Evolutionary conservation across 2,888 invertebrate genomes (phyloP).

Genomic region (Punctoribates punctum): DNA sequence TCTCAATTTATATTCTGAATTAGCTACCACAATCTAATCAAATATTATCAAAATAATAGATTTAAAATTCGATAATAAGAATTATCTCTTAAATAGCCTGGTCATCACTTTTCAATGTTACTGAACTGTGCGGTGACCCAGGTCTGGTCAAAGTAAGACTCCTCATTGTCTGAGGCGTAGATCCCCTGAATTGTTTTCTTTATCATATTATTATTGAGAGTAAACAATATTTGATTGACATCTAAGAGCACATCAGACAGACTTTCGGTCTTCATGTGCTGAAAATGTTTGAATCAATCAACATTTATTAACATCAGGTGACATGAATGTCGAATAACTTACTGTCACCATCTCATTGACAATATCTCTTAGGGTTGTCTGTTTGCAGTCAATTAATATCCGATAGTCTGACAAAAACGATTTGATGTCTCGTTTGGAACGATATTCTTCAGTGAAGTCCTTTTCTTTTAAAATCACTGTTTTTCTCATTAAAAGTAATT

Average conservation of each 20-base stretch:
- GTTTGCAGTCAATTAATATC: not conserved
- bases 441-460: not conserved
- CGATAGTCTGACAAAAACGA: not conserved
- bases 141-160: not conserved
- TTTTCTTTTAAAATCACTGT: not conserved
- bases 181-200: not conserved
- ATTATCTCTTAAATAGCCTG: too few species aligned
- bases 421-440: slow-evolving; percentile 6
- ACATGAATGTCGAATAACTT: not conserved
- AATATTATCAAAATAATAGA: too few species aligned
- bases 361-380: not conserved
- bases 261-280: not conserved
- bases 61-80: too few species aligned
- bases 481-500: too few species aligned
- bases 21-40: too few species aligned
- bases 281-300: not conserved
- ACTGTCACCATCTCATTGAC: not conserved
- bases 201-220: not conserved
- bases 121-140: not conserved
- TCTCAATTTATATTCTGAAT: too few species aligned
- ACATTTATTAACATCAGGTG: not conserved
- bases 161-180: not conserved
- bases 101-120: too few species aligned
- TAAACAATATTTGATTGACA: not conserved
- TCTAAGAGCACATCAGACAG: not conserved